These are phyloP conservation scores for Drosophila limbata DNA, from an alignment of 2,888 invertebrate species.

Conservation along the genomic window DNA sequence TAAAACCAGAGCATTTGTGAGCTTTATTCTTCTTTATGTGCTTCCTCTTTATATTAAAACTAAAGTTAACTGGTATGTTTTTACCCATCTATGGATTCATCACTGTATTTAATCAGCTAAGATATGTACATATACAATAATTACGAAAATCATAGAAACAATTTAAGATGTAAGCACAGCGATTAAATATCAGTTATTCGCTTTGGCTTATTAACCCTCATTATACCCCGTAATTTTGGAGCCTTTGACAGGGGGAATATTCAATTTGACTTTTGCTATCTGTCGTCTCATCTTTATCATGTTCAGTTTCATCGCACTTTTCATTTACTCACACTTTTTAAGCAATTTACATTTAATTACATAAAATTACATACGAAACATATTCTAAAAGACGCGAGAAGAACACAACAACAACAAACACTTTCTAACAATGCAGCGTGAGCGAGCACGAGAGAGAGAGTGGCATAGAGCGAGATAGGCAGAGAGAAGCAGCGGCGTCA, in stretches of 20 bases:
- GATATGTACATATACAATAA: not conserved
- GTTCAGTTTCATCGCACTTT: slow-evolving; percentile 19
- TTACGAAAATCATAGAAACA: not conserved
- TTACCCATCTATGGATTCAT: not conserved
- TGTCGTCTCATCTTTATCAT: slow-evolving; percentile 30
- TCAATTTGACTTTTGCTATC: slow-evolving; percentile 69
- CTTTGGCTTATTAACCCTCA: slow-evolving; percentile 38
- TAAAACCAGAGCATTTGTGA: no score
- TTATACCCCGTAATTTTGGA: slow-evolving; percentile 29
- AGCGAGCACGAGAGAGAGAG: not conserved
- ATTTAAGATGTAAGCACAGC: slow-evolving; percentile 16
- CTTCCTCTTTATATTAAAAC: no score
- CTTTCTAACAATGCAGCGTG: slow-evolving; percentile 42
- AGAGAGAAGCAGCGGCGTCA: slow-evolving; percentile 57
- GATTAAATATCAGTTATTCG: slow-evolving; percentile 19
- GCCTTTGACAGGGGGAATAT: slow-evolving; percentile 23
- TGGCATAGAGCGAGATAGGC: slow-evolving; percentile 1
- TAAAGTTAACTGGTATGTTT: no score
- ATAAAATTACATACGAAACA: slow-evolving; percentile 64
- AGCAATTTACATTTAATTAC: slow-evolving; percentile 68
- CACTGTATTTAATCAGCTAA: slow-evolving; percentile 2
- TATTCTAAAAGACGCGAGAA: slow-evolving; percentile 49
- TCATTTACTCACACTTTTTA: slow-evolving; percentile 31
- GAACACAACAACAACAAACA: slow-evolving; percentile 48
- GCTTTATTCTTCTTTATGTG: no score